Percentiles rank a stretch among this genome's conserved stretches.
phyloP scores from a whole-genome alignment of 2,797 vertebrate genomes.

The Ptychadena robeensis region DNA sequence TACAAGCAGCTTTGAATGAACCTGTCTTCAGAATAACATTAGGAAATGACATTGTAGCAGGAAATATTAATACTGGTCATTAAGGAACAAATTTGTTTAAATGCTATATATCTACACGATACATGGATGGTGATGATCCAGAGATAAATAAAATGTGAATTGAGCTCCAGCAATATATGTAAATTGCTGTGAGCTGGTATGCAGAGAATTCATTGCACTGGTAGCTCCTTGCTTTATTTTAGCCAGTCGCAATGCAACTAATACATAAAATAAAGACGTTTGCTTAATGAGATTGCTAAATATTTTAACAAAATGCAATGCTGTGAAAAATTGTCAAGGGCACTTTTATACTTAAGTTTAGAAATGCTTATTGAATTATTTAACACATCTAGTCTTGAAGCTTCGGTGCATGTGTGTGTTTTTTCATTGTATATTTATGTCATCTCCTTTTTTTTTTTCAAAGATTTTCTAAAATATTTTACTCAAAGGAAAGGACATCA shows the following conservation, averaged over 20 bases:
- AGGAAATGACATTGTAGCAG: conserved; percentile 78
- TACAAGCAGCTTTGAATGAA: conserved; percentile 79
- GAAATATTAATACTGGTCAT: conserved; percentile 80
- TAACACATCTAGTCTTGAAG: conserved; percentile 80
- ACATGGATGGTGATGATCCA: conserved; percentile 72
- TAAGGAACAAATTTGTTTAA: conserved; percentile 82
- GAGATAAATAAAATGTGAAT: conserved; percentile 79
- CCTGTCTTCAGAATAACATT: conserved; percentile 77
- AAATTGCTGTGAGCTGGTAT: conserved; percentile 78
- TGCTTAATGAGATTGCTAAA: conserved; percentile 87
- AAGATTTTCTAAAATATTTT: conserved; percentile 72
- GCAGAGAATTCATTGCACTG: conserved; percentile 77
- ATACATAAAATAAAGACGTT: conserved; percentile 86
- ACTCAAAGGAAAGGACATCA: not conserved
- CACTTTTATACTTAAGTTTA: conserved; percentile 87
- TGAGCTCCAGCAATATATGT: conserved; percentile 77
- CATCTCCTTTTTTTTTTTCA: conserved; percentile 78
- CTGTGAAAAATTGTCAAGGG: conserved; percentile 85
- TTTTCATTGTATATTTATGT: conserved; percentile 81
- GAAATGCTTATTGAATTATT: conserved; percentile 84
- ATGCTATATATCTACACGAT: conserved; percentile 72
- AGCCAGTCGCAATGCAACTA: conserved; percentile 80
- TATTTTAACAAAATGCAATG: conserved; percentile 83
- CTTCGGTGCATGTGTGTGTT: conserved; percentile 81
- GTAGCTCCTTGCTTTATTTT: conserved; percentile 77